Evolutionary conservation across 2,113 vertebrate genomes (phyloP).

Genomic region (Romanogobio albipinnatus): DNA sequence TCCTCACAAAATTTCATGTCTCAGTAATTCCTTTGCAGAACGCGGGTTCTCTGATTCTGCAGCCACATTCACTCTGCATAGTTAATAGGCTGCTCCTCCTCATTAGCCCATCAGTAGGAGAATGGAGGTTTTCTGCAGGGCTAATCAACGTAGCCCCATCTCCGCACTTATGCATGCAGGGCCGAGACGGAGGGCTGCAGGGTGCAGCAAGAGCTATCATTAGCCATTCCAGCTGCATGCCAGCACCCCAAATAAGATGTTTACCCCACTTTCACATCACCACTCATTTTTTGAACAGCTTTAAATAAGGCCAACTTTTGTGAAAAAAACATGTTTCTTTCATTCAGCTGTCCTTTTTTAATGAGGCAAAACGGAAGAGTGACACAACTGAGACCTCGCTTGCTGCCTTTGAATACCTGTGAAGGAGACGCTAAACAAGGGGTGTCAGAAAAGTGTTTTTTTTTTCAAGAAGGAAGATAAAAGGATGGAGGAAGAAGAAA

Average conservation of each 20-base stretch:
- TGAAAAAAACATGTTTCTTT: background rate
- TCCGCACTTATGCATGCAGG: background rate
- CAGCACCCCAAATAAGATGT: background rate
- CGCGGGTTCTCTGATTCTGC: background rate
- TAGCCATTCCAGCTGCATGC: background rate
- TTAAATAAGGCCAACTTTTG: background rate
- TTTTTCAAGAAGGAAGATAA: slow-evolving; percentile 10
- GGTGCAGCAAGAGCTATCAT: background rate
- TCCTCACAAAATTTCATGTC: background rate
- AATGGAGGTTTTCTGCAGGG: slow-evolving; percentile 11
- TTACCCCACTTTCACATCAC: background rate
- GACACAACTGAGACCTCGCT: background rate
- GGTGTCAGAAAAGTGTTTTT: background rate
- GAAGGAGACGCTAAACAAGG: background rate
- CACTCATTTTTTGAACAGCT: background rate
- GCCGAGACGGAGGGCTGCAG: background rate
- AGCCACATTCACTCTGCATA: slow-evolving; percentile 29
- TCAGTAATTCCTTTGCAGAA: background rate
- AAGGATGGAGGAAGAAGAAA: slow-evolving; percentile 1
- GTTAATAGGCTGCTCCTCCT: slow-evolving; percentile 15
- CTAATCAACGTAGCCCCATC: slow-evolving; percentile 14
- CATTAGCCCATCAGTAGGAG: slow-evolving; percentile 35
- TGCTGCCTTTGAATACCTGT: slow-evolving; percentile 5
- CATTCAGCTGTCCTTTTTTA: background rate
- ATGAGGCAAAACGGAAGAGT: background rate